Base-by-base conservation (phyloP, 1,140 invertebrate genomes). In the Varroa destructor region DNA sequence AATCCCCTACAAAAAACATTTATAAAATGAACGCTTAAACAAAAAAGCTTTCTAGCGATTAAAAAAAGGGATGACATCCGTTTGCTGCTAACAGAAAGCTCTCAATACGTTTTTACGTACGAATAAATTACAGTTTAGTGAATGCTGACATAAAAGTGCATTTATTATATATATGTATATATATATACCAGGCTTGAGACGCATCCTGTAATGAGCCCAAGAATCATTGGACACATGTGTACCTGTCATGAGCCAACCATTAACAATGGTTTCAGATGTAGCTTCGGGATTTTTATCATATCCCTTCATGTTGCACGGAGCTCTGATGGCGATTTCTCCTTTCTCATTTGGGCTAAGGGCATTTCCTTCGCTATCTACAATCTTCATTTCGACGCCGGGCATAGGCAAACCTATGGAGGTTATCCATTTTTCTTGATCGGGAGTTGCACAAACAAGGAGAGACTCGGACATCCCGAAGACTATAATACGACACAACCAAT, bases 291-390 rank as follows among this genome's bases (percentile, higher is more conserved):
- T 75, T 67, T 74, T 73, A 10, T 73, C 54, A 72, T 76, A 76
- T 6, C 75, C 72, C 70, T 74, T 72, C 73, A 76, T 77, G 36
- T 72, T 55, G 1, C 12, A 61, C 36, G 43, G 80, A 72, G 73
- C 81, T 76, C 79, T 79, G 6, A 80, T 73, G 25, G 77, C 81
- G 12, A 84, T 64, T 77, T 84, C 84, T 55, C 83, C 84, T 14
- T 73, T 72, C 74, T 82, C 46, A 71, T 81, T 83, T 74, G 85
- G 80, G 1, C 73, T 83, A 75, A 75, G 78, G 74, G 51, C 75
- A 81, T 83, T 56, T 77, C 74, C 83, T 56, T 87, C 84, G 42
- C 83, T 77, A 78, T 88, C 77, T 0, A 81, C 56, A 5, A 83
- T 67, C 75, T 51, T 51, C 46, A 51, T 51, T 51, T 51, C 46